A percentile compares a stretch with the other conserved stretches of the same genome.
Evolutionary conservation across 92 coral and sea anemone genomes (phyloP).

Genomic region (Isaurus tuberculatus): DNA sequence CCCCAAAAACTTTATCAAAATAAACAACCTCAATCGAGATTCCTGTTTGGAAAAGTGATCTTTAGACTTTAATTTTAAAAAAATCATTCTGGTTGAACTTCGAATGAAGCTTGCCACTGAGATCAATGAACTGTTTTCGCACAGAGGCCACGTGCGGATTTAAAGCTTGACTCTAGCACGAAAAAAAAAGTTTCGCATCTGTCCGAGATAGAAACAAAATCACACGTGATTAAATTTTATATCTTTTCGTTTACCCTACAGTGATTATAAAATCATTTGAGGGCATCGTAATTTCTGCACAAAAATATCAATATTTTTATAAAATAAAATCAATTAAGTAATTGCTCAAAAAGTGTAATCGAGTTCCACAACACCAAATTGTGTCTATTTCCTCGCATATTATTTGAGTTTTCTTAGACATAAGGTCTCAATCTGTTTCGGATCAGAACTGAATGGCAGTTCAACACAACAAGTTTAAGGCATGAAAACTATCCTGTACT

Average conservation of each 20-base stretch:
- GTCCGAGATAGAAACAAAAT: conserved; percentile 28
- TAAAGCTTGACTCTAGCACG: conserved; percentile 5
- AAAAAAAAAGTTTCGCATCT: conserved; percentile 27
- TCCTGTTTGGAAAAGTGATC: background rate
- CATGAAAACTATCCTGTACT: background rate
- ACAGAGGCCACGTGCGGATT: conserved; percentile 38
- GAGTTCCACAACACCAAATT: background rate
- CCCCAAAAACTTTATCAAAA: background rate
- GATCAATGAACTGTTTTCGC: conserved; percentile 37
- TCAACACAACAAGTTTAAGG: background rate
- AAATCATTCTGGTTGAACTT: conserved; percentile 3
- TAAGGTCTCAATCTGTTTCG: background rate
- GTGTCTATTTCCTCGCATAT: background rate
- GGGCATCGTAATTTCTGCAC: conserved; percentile 12
- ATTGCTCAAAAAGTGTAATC: background rate
- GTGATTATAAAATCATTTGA: background rate
- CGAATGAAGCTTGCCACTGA: background rate
- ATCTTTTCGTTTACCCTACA: background rate
- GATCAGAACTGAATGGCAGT: background rate
- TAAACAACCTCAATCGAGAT: background rate
- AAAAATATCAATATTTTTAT: conserved; percentile 8
- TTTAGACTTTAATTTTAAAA: background rate
- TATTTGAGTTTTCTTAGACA: background rate
- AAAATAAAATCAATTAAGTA: background rate
- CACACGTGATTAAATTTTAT: conserved; percentile 27